Percentiles rank a stretch among this genome's conserved stretches.
phyloP scores from a whole-genome alignment of 2,888 invertebrate species.

The Amphiduros pacificus region DNA sequence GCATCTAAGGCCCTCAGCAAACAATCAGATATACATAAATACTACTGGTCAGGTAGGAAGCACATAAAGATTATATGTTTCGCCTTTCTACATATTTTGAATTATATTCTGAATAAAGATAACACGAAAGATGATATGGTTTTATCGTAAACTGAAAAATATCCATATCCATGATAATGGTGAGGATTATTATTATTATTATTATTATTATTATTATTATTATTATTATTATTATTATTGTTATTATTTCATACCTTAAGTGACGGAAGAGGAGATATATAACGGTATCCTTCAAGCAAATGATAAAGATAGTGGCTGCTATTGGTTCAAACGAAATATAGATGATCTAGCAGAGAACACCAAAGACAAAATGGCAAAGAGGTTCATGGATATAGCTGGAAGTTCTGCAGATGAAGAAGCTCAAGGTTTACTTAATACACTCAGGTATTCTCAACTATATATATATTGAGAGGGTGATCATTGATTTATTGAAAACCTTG shows the following conservation, averaged over 20 bases:
- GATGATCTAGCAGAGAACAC: background rate
- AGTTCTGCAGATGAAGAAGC: background rate
- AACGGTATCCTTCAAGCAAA: background rate
- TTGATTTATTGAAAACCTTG: no score
- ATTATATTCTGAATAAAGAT: no score
- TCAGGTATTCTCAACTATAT: background rate
- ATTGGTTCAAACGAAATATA: background rate
- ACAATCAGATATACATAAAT: background rate
- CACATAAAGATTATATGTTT: no score
- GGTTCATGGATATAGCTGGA: background rate
- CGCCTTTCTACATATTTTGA: no score
- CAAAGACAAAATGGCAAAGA: background rate
- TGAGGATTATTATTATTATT: no score
- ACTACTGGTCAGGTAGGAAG: background rate
- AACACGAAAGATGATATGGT: no score
- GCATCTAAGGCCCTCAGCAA: background rate
- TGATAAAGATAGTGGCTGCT: background rate
- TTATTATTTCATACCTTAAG: no score
- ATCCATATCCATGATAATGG: no score
- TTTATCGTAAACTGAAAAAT: no score
- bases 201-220: no score
- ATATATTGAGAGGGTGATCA: no score
- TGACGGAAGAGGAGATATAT: background rate
- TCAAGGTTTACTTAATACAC: background rate
- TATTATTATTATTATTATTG: no score